Percentiles rank a stretch among this genome's conserved stretches.
Conservation (phyloP, 2,797 vertebrate genomes). For the Botia kubotai region DNA sequence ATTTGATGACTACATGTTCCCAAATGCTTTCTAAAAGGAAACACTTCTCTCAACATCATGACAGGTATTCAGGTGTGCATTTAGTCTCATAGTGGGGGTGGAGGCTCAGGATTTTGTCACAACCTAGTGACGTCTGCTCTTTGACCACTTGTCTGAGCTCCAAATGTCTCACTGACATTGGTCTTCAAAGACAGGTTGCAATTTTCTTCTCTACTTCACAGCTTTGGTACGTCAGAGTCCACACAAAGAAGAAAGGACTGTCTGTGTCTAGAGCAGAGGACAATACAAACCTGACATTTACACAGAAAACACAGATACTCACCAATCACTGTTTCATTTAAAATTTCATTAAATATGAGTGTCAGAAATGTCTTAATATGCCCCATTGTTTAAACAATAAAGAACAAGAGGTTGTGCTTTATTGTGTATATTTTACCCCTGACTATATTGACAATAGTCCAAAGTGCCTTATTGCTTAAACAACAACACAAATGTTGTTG, state of each 20-base stretch:
- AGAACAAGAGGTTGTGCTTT: background rate
- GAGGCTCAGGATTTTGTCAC: constrained; percentile 12
- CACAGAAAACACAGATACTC: constrained; percentile 26
- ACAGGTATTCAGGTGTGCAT: constrained; percentile 26
- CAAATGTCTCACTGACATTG: constrained; percentile 56
- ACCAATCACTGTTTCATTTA: too few relatives aligned
- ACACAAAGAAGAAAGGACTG: constrained; percentile 64
- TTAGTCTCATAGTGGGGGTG: background rate
- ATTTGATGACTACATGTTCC: too few relatives aligned
- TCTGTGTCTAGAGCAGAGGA: constrained; percentile 48
- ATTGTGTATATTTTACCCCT: background rate
- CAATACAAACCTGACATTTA: constrained; percentile 48
- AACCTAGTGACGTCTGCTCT: constrained; percentile 49
- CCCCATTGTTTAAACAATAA: background rate
- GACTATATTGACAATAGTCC: too few relatives aligned
- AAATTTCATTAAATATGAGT: too few relatives aligned
- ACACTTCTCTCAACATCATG: too few relatives aligned
- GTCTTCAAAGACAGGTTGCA: constrained; percentile 63
- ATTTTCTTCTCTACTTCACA: constrained; percentile 48
- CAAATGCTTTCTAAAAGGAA: too few relatives aligned
- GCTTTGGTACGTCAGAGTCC: constrained; percentile 44
- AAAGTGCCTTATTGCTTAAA: too few relatives aligned
- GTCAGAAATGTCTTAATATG: too few relatives aligned
- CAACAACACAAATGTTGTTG: too few relatives aligned
- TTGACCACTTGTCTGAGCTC: constrained; percentile 52